Conservation (phyloP, 1,140 invertebrate genomes). For the Thaumatotibia leucotreta region DNA sequence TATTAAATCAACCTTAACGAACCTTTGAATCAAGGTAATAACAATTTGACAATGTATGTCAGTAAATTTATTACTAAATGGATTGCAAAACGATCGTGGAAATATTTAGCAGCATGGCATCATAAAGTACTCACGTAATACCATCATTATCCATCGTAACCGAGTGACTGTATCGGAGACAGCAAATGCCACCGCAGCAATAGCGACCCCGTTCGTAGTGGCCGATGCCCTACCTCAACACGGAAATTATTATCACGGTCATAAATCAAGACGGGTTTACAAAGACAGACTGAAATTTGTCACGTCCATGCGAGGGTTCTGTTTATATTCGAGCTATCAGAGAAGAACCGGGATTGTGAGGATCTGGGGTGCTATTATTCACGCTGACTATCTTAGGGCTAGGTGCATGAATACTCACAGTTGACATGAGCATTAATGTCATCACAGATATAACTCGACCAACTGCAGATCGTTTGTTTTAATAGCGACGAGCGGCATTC, state of each 20-base stretch:
- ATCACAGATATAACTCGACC: background rate
- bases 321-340: slow-evolving; percentile 5
- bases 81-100: background rate
- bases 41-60: background rate
- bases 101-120: background rate
- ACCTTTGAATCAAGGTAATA: background rate
- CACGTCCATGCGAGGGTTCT: slow-evolving; percentile 17
- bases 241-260: slow-evolving; percentile 54
- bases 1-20: background rate
- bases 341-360: background rate
- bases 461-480: background rate
- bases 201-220: slow-evolving; percentile 36
- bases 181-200: slow-evolving; percentile 31
- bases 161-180: slow-evolving; percentile 21
- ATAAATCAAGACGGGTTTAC: slow-evolving; percentile 50
- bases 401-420: background rate
- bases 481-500: background rate
- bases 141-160: slow-evolving; percentile 24
- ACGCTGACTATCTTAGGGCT: background rate
- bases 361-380: background rate
- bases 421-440: slow-evolving; percentile 4
- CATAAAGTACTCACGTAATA: slow-evolving; percentile 22
- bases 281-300: slow-evolving; percentile 41
- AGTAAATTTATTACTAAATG: background rate
- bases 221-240: slow-evolving; percentile 49